Base-by-base conservation (phyloP, 2,797 vertebrate genomes). In the Manis pentadactyla region DNA sequence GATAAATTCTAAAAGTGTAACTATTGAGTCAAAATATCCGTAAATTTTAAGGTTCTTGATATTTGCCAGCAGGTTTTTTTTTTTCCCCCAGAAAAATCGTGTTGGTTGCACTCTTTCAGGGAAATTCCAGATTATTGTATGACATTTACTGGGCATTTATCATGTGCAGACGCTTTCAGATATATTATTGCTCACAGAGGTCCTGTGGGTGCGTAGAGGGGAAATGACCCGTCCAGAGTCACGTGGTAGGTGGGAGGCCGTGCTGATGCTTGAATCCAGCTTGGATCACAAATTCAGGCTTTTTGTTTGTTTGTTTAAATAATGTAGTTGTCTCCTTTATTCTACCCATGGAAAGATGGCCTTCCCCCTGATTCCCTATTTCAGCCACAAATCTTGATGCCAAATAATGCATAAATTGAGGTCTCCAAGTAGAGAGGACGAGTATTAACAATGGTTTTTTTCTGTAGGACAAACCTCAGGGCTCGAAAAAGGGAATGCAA, bases 351-450 rank as follows among this genome's bases (percentile, higher is more conserved):
- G n/a, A 34, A 57, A 87, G 86, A 42, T 4, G 84, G 42, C 17
- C 79, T 61, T 29, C 25, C 49, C 2, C 1, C 71, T 14, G 15
- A 83, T 83, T 83, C 14, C 25, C 23, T 74, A 13, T 46, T 78
- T 79, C 23, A 92, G 37, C 34, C 68, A 68, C 46, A 90, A 42
- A 19, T 84, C 69, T 63, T 61, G 34, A 5, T 6, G 29, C 27
- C n/a, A 51, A 73, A 34, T 75, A 39, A 91, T 69, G 53, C 1
- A 12, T 61, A 92, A 55, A n/a, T 69, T 95, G 57, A 59, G 3
- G 12, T 90, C 63, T 93, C 29, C 66, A 89, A 39, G 17, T 37
- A 53, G 34, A 86, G 51, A 89, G 42, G 84, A 66, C 19, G 49
- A 49, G 61, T 73, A 37, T 7, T n/a, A 94, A 12, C 8, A 46